These are phyloP conservation scores for Hermodice carunculata DNA, from an alignment of 2,888 invertebrate species.

Conservation along the genomic window DNA sequence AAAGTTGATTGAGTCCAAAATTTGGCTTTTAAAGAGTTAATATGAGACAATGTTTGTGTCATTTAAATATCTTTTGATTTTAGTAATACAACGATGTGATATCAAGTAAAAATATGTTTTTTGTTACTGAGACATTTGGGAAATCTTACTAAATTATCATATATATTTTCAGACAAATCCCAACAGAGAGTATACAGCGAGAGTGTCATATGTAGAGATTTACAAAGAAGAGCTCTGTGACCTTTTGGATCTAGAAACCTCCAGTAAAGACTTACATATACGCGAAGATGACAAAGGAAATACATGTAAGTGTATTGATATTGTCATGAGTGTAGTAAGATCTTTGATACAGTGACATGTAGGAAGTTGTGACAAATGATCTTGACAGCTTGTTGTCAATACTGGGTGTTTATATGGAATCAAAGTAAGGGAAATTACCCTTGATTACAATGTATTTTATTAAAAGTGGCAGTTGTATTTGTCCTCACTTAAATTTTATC, in stretches of 20 bases:
- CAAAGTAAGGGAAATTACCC: too few species aligned
- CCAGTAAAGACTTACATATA: constrained; percentile 66
- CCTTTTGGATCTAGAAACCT: constrained; percentile 61
- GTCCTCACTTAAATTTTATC: not conserved
- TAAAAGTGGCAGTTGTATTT: not conserved
- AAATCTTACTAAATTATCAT: too few species aligned
- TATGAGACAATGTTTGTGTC: too few species aligned
- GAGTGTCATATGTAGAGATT: constrained; percentile 69
- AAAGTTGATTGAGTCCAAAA: too few species aligned
- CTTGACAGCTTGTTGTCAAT: too few species aligned
- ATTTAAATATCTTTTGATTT: too few species aligned
- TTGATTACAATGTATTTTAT: not conserved
- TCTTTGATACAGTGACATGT: not conserved
- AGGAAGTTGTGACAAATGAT: not conserved
- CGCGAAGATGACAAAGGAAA: constrained; percentile 69
- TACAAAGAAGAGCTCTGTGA: constrained; percentile 70
- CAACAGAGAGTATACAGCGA: constrained; percentile 45
- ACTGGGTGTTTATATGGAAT: too few species aligned
- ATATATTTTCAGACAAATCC: constrained; percentile 25
- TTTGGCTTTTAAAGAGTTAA: too few species aligned
- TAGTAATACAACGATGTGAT: too few species aligned
- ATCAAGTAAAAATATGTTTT: too few species aligned
- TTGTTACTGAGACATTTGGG: too few species aligned
- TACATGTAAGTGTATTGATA: constrained; percentile 43
- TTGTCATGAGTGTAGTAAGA: not conserved